Base-by-base conservation (phyloP, 2,888 invertebrate species). In the Trilocha varians region DNA sequence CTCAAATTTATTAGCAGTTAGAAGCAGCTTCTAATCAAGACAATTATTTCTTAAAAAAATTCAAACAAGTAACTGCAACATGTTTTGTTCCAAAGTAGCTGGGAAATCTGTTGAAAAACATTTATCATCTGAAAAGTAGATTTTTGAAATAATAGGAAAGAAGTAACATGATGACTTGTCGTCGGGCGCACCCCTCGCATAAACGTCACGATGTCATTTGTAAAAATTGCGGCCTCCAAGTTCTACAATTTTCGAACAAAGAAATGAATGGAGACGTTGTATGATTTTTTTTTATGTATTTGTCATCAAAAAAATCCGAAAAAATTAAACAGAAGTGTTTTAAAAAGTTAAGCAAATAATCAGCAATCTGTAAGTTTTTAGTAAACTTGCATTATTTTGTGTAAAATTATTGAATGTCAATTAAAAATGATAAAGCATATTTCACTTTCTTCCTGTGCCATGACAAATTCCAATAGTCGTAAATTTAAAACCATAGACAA, bases 151-250 rank as follows among this genome's bases (percentile, higher is more conserved):
- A 79, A 83, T 78, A 78, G 77, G 77, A 77, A 79, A 77, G 77
- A 78, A 80, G 83, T 77, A 83, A 84, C 80, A 78, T 78, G 82
- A 83, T 85, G 85, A 84, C 78, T 83, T 82, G 82, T 80, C 74
- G 76, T 63, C 72, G 68, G 65, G 60, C 78, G 78, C 79, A 68
- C 82, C 82, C 82, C 75, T 70, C 70, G 78, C 74, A 78, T 82
- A 83, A 82, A 80, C 80, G 84, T 82, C 83, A 77, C 80, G 73
- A 80, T 80, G 84, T 84, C 84, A 85, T 85, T 85, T 85, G 84
- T 84, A 84, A 85, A 84, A 85, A 84, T 84, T 83, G 83, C 75
- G 82, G 79, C 79, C 72, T 78, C 67, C 64, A 80, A 83, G 72
- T 82, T 82, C 75, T 73, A 67, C 77, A 78, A 78, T 78, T 82